Base-by-base conservation (phyloP, 2,113 vertebrate species). In the Forbesichthys papilliferus region DNA sequence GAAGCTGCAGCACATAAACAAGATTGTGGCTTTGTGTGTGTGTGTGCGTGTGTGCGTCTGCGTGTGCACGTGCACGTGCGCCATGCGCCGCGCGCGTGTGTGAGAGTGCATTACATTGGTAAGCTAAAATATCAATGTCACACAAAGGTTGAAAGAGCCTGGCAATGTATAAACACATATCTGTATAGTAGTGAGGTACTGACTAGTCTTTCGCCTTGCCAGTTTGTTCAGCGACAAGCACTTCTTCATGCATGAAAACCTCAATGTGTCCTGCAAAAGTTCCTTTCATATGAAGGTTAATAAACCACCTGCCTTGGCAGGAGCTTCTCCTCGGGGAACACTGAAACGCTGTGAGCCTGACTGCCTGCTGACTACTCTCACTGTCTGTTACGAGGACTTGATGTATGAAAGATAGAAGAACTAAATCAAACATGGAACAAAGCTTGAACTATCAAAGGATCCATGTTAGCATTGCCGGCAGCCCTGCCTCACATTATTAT, bases 381-480 rank as follows among this genome's bases (percentile, higher is more conserved):
- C 55, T 70, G 73, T 75, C 59, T 46, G 48, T n/a, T 27, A 66
- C 10, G 64, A 47, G 5, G 74, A 61, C 60, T 54, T 68, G 60
- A 63, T 67, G 73, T 49, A 63, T 64, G 54, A 33, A 59, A 79
- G 69, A 67, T 74, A 20, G 60, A 80, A 55, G 56, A 70, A 75
- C 55, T n/a, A 74, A 78, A 58, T 54, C 64, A 34, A 58, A 70
- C 27, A 13, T 16, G 42, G 51, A 67, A 62, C 59, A 67, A 71
- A 66, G 61, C 60, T 48, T 71, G 48, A 36, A 6, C 60, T 61
- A 76, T 77, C 64, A 71, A 63, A 48, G 67, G 64, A 70, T 66
- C 47, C 59, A 3, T 70, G 80, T 83, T 73, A 82, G 81, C 77
- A 79, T 51, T 54, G 76, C 71, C 27, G 0, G 18, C 65, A 53